Evolutionary conservation across 2,113 vertebrate species (phyloP), one percentile per base, ranked within the genome.

Genomic region (Mus pahari): DNA sequence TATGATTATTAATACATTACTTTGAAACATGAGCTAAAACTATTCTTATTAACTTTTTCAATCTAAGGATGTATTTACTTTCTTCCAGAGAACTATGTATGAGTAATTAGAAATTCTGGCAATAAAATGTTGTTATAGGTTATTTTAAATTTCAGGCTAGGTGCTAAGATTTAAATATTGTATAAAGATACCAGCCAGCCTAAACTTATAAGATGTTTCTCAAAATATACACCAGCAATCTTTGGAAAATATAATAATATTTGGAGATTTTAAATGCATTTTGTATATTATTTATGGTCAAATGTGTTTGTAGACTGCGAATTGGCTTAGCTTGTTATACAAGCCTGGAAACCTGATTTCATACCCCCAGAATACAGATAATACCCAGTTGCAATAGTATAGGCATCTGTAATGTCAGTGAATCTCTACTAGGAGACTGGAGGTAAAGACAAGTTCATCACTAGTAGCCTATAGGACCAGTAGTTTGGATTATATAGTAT

Each of bases 1-100:
- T 66, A 33, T 66, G 77, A 66, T 70, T 75, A 66, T 70, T 70
- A 0, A 88, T 81, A 83, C 0, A 17, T 39, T 58, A 2, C n/a
- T 92, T 94, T 90, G 17, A 87, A 81, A 81, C 9, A 12, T 42
- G 16, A 93, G 82, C 6, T 89, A 92, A 89, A 8, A 73, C 10
- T 81, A 0, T 88, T 79, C 10, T 28, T 58, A 88, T 31, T 77
- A 42, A 84, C 74, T 83, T 78, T 53, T 42, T 64, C 88, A 74
- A 28, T 45, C 16, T 66, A 75, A 6, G 11, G 3, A 50, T 36
- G 74, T 2, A 81, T 8, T 79, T 89, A 88, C n/a, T 86, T 96
- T 92, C 13, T 96, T 5, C 24, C 48, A 94, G 11, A 42, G 26
- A 62, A 93, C 1, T 13, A 93, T 84, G n/a, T 66, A 36, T 79